Evolutionary conservation across 2,888 invertebrate species (phyloP).

Genomic region (Brachypterus glaber): DNA sequence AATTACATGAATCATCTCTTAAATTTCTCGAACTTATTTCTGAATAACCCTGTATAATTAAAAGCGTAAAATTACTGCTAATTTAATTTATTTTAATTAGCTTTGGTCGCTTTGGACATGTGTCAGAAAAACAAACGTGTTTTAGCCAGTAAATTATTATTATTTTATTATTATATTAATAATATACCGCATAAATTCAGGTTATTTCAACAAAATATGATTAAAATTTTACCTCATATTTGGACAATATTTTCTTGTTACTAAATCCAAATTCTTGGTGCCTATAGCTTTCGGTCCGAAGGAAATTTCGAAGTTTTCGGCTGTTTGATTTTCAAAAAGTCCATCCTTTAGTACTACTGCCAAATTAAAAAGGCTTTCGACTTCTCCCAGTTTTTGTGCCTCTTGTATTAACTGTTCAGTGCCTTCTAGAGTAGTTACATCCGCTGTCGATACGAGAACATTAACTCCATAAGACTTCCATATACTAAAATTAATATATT

Average conservation of each 20-base stretch:
- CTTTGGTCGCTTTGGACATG: no score
- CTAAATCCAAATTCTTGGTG: slow-evolving; percentile 47
- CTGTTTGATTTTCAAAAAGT: slow-evolving; percentile 46
- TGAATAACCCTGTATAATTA: no score
- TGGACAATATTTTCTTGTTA: slow-evolving; percentile 43
- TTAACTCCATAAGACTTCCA: slow-evolving; percentile 65
- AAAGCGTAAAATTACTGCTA: no score
- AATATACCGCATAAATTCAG: background rate
- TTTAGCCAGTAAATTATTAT: background rate
- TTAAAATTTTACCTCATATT: slow-evolving; percentile 21
- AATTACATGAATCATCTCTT: no score
- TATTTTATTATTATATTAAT: background rate
- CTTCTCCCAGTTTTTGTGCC: slow-evolving; percentile 54
- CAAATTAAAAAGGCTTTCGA: slow-evolving; percentile 51
- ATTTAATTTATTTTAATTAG: no score
- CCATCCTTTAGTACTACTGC: slow-evolving; percentile 47
- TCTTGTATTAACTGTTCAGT: slow-evolving; percentile 59
- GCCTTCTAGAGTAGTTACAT: slow-evolving; percentile 61
- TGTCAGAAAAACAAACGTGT: no score
- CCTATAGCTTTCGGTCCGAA: slow-evolving; percentile 50
- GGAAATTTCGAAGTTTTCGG: slow-evolving; percentile 43
- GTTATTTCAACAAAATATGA: slow-evolving; percentile 12
- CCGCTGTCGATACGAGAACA: slow-evolving; percentile 58
- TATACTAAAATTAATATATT: no score
- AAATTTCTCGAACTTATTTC: no score